Evolutionary conservation across 2,113 vertebrate species (phyloP), one percentile per base, ranked within the genome.

Genomic region (Rafetus swinhoei): DNA sequence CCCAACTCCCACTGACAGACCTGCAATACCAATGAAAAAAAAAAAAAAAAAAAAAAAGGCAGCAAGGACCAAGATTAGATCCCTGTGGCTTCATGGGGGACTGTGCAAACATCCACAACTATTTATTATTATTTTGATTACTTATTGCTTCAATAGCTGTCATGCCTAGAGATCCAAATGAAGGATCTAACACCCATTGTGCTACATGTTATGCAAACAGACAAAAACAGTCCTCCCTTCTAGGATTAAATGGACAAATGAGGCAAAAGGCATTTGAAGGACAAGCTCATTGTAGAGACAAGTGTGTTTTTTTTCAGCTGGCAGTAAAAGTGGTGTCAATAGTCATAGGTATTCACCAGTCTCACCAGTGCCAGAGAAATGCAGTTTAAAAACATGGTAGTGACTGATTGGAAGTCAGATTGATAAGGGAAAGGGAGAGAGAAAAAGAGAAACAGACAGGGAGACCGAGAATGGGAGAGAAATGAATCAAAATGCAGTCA

Each of bases 251-350:
- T 6, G 88, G 81, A 13, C 3, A 55, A 86, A 69, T 25, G 2
- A 52, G 2, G 2, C 12, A 79, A 86, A 5, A 8, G 19, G 69
- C n/a, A 19, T 62, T 6, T 3, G 55, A 39, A 89, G 6, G 29
- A 87, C 69, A 74, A 74, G 69, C 9, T 35, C 21, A 74, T 35
- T 74, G 69, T 35, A 74, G 69, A 84, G 14, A 7, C 86, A 56
- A 52, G 8, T 35, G n/a, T 76, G 39, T 79, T 93, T 94, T 93
- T 93, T 29, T n/a, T 59, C 9, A 69, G 32, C 59, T 59, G 50
- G 22, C 21, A 90, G 77, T 2, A 21, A 6, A 9, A n/a, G 25
- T 59, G 35, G 15, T 54, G 79, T 16, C 14, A 69, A 29, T 16
- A 91, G 52, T 15, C 55, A 56, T 7, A 59, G 16, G 24, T 14